Evolutionary conservation across 2,888 invertebrate genomes (phyloP).

Genomic region (Drosophila tripunctata): DNA sequence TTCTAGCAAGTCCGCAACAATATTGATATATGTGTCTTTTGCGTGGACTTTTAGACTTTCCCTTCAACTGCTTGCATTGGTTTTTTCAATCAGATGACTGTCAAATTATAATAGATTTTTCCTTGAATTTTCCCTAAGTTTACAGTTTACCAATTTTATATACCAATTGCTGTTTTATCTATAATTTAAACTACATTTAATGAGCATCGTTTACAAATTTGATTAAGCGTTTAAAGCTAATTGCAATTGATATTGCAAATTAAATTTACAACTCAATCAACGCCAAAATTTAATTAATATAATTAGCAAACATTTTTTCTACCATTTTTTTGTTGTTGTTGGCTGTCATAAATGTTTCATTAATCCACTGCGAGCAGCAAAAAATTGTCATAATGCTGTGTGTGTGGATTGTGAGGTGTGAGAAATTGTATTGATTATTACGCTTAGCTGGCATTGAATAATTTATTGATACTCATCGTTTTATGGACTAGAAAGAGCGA

Average conservation of each 20-base stretch:
- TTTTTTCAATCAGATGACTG: neutral
- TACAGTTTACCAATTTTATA: too few relatives aligned
- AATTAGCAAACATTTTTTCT: neutral
- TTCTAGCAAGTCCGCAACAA: constrained; percentile 21
- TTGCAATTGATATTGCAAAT: constrained; percentile 2
- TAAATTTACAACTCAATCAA: neutral
- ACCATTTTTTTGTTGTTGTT: too few relatives aligned
- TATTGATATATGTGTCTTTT: constrained; percentile 36
- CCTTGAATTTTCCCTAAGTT: neutral
- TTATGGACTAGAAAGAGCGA: constrained; percentile 32
- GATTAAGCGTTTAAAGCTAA: constrained; percentile 16
- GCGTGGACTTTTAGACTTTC: constrained; percentile 1
- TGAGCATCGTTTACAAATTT: neutral
- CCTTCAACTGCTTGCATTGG: too few relatives aligned
- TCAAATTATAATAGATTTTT: constrained; percentile 1
- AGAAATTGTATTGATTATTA: constrained; percentile 52
- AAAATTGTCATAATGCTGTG: constrained; percentile 16
- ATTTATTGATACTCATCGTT: constrained; percentile 53
- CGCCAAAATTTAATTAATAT: constrained; percentile 20
- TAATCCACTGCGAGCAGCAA: neutral
- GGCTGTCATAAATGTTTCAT: constrained; percentile 9
- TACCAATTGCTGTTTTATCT: neutral
- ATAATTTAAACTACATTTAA: constrained; percentile 12
- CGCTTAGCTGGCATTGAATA: constrained; percentile 31
- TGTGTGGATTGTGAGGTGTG: constrained; percentile 46